Evolutionary conservation across 2,113 vertebrate genomes (phyloP), one percentile per base, ranked within the genome.

Genomic region (Megaceryle torquata): DNA sequence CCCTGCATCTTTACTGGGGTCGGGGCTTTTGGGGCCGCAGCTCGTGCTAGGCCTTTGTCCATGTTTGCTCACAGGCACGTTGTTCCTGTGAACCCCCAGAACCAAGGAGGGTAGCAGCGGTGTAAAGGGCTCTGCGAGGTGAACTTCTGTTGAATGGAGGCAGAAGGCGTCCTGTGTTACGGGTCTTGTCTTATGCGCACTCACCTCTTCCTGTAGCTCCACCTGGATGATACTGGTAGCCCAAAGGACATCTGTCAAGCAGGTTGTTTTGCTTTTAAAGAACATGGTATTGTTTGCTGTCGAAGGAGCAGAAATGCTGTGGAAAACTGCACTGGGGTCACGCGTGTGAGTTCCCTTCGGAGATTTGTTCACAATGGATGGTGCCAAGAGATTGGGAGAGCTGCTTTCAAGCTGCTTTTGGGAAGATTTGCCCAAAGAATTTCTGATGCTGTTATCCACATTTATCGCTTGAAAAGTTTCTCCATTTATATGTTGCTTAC

Each of bases 21-120:
- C n/a, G 54, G 48, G n/a, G 25, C 54, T 37, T 39, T 43, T 46
- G 53, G 29, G 57, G 16, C 79, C 61, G 50, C 21, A 21, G 1
- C 39, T 26, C 6, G 5, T 60, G 50, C 43, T 18, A 20, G 22
- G 48, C 54, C 63, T 11, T 10, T 59, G 25, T 22, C 39, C 0
- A 0, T n/a, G 4, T 56, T 41, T 51, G 10, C 17, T 35, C 0
- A 0, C 17, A 7, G 37, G 48, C 35, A 4, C 0, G 1, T 25
- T n/a, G 24, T 29, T 68, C 31, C 7, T 39, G 31, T 10, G 15
- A 35, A 10, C 3, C 0, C 56, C 60, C 18, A 35, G 13, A 50
- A 41, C 13, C n/a, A 12, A 51, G 41, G 68, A 44, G 35, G 29
- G 18, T 33, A 10, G 25, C 25, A 5, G 18, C 14, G 22, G 37